phyloP scores from a whole-genome alignment of 2,888 invertebrate genomes.

The Protodeltote pygarga region DNA sequence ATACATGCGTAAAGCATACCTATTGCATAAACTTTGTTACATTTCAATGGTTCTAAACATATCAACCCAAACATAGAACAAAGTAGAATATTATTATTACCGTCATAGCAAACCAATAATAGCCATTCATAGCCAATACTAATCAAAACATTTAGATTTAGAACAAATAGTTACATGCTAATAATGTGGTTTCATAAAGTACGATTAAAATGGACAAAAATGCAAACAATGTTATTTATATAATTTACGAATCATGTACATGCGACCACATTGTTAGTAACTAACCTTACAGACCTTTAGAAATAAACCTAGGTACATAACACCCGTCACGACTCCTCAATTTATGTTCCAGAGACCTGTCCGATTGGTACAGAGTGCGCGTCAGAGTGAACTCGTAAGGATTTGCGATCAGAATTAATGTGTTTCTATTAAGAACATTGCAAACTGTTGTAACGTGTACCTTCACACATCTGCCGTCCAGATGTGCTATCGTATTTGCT shows the following conservation, averaged over 20 bases:
- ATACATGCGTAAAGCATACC: constrained; percentile 28
- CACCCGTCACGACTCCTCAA: constrained; percentile 79
- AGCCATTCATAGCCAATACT: constrained; percentile 45
- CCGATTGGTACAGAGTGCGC: constrained; percentile 94
- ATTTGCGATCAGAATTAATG: constrained; percentile 83
- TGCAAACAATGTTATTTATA: neutral
- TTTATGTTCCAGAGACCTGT: constrained; percentile 89
- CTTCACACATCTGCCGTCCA: constrained; percentile 84
- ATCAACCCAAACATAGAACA: constrained; percentile 51
- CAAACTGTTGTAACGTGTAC: constrained; percentile 84
- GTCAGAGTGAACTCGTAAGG: constrained; percentile 95
- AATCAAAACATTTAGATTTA: constrained; percentile 52
- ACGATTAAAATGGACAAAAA: neutral
- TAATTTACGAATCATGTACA: constrained; percentile 6
- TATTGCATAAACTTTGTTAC: constrained; percentile 42
- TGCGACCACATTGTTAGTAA: constrained; percentile 38
- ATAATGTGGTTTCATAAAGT: constrained; percentile 47
- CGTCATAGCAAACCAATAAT: constrained; percentile 49
- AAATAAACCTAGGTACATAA: constrained; percentile 63
- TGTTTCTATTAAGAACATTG: constrained; percentile 81
- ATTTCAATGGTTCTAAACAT: constrained; percentile 51
- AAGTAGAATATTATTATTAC: constrained; percentile 49
- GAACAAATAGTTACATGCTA: constrained; percentile 48
- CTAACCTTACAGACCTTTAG: constrained; percentile 49
- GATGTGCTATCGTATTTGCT: constrained; percentile 81